Evolutionary conservation across 35 echinoderm and acorn worm species (phyloP).

Genomic region (Chiridota heheva): DNA sequence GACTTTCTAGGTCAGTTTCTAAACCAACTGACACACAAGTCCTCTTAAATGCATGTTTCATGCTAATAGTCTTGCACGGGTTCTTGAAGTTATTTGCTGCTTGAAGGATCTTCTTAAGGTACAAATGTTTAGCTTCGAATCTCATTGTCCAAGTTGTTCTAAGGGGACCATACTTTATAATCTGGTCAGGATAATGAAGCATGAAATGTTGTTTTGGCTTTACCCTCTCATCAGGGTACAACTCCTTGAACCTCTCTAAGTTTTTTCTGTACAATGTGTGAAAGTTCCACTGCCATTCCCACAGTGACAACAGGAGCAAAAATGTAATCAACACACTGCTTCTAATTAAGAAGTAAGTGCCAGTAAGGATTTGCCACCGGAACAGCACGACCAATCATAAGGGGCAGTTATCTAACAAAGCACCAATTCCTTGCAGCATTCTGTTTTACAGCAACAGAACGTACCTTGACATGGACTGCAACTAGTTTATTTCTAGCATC

Average conservation of each 20-base stretch:
- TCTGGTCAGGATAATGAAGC: constrained; percentile 50
- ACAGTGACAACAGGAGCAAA: too few relatives aligned
- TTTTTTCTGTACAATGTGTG: constrained; percentile 24
- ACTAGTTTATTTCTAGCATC: constrained; percentile 47
- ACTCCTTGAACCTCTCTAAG: constrained; percentile 3
- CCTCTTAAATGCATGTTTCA: constrained; percentile 21
- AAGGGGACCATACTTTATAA: constrained; percentile 37
- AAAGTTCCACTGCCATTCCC: constrained; percentile 2
- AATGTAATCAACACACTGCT: constrained; percentile 35
- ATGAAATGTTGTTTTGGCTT: constrained; percentile 44
- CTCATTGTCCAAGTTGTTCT: constrained; percentile 46
- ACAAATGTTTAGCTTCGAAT: constrained; percentile 43
- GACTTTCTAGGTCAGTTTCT: neutral
- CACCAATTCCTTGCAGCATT: constrained; percentile 51
- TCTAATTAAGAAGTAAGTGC: constrained; percentile 4
- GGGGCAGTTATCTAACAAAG: constrained; percentile 16
- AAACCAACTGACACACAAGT: neutral
- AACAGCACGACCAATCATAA: constrained; percentile 8
- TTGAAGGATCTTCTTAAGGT: constrained; percentile 17
- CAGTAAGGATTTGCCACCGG: neutral
- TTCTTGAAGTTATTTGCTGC: constrained; percentile 40
- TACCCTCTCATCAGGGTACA: constrained; percentile 30
- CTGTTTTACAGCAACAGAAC: constrained; percentile 17
- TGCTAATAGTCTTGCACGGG: constrained; percentile 22
- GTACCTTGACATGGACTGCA: constrained; percentile 13